Conservation (phyloP, 1,140 invertebrate genomes). For the Aricia agestis region DNA sequence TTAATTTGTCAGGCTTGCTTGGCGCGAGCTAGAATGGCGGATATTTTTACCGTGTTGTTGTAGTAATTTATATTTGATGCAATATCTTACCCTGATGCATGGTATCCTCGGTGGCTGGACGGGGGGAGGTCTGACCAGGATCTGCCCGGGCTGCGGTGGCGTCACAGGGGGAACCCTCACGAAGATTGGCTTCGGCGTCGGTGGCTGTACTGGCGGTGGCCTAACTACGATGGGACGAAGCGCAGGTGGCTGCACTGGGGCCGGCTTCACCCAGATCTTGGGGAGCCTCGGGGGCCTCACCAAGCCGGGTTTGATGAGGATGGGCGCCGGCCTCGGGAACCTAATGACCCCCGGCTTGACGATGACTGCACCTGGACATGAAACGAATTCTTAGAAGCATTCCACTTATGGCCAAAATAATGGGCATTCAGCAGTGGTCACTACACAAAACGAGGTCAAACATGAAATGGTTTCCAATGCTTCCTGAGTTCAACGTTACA, state of each 20-base stretch:
- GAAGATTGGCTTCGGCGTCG: slow-evolving; percentile 28
- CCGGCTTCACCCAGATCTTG: slow-evolving; percentile 40
- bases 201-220: slow-evolving; percentile 31
- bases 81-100: slow-evolving; percentile 19
- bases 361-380: slow-evolving; percentile 36
- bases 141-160: neutral
- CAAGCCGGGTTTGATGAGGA: slow-evolving; percentile 42
- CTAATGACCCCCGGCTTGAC: slow-evolving; percentile 44
- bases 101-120: slow-evolving; percentile 28
- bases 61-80: neutral
- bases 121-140: slow-evolving; percentile 30
- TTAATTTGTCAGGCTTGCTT: neutral
- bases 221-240: slow-evolving; percentile 42
- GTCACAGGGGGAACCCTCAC: neutral
- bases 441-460: too few relatives aligned
- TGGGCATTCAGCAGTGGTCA: neutral
- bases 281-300: slow-evolving; percentile 35
- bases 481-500: too few relatives aligned
- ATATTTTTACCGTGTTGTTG: neutral
- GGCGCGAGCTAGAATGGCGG: neutral
- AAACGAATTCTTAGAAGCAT: neutral
- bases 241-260: slow-evolving; percentile 37
- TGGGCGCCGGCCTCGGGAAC: slow-evolving; percentile 33
- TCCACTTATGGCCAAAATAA: neutral
- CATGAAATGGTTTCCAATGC: too few relatives aligned